Percentiles rank a stretch among this genome's conserved stretches.
phyloP scores from a whole-genome alignment of 2,113 vertebrate genomes.

The Phocoena phocoena region DNA sequence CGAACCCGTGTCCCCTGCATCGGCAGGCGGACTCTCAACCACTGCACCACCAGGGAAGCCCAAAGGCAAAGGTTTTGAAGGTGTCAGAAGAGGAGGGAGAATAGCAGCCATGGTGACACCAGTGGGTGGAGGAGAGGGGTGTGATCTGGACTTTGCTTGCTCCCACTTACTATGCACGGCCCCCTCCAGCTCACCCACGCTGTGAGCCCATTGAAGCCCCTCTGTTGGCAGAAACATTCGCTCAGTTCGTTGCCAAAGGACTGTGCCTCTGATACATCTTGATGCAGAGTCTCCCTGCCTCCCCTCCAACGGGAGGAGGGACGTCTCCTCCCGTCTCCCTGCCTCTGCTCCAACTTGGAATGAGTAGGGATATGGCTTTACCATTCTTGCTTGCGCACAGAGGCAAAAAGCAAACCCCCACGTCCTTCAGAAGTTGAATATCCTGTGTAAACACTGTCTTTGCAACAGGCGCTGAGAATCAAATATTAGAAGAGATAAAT shows the following conservation, averaged over 20 bases:
- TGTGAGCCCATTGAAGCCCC: accelerated
- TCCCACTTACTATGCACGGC: accelerated
- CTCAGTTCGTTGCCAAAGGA: neutral
- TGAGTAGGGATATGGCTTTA: neutral
- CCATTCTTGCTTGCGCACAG: neutral
- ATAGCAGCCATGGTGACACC: neutral
- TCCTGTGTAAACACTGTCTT: accelerated
- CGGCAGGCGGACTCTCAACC: too few relatives aligned
- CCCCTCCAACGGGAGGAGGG: neutral
- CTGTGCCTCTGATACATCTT: neutral
- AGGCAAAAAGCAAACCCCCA: neutral
- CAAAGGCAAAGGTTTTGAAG: neutral
- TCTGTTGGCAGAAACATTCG: neutral
- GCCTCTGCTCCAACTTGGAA: conserved; percentile 29
- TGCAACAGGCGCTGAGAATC: conserved; percentile 31
- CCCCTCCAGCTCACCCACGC: accelerated
- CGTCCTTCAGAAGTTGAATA: conserved; percentile 34
- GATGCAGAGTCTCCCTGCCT: neutral
- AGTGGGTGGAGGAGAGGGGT: accelerated
- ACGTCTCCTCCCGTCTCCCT: too few relatives aligned
- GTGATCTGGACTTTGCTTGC: neutral
- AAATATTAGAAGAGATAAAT: neutral
- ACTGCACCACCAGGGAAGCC: too few relatives aligned
- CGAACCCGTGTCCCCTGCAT: too few relatives aligned
- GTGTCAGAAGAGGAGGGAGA: neutral